phyloP scores from a whole-genome alignment of 2,113 vertebrate genomes.

The Circaetus cinerascens region DNA sequence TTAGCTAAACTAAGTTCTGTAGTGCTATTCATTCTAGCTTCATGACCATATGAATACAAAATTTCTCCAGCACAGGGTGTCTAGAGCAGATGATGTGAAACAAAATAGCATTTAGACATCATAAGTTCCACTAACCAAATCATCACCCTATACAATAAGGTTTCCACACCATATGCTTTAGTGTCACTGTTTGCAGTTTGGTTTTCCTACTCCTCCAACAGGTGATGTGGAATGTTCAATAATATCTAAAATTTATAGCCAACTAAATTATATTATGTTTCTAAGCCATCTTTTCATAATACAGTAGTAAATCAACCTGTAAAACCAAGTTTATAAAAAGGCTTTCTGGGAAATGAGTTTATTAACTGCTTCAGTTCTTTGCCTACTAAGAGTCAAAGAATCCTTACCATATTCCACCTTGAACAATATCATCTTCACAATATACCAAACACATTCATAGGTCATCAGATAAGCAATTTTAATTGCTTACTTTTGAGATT shows the following conservation, averaged over 20 bases:
- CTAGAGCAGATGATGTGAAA: background rate
- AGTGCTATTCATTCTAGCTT: background rate
- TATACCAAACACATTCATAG: background rate
- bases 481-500: background rate
- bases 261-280: background rate
- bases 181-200: background rate
- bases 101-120: background rate
- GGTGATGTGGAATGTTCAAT: background rate
- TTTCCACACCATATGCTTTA: background rate
- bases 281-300: background rate
- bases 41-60: background rate
- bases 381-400: background rate
- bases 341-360: background rate
- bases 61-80: background rate
- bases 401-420: background rate
- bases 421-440: background rate
- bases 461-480: background rate
- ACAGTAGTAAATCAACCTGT: background rate
- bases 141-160: background rate
- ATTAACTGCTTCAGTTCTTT: background rate
- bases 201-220: background rate
- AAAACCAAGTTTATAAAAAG: background rate
- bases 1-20: background rate
- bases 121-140: background rate
- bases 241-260: background rate